A percentile compares a stretch with the other conserved stretches of the same genome.
phyloP scores from a whole-genome alignment of 1,140 invertebrate genomes.

The Metaphire vulgaris region DNA sequence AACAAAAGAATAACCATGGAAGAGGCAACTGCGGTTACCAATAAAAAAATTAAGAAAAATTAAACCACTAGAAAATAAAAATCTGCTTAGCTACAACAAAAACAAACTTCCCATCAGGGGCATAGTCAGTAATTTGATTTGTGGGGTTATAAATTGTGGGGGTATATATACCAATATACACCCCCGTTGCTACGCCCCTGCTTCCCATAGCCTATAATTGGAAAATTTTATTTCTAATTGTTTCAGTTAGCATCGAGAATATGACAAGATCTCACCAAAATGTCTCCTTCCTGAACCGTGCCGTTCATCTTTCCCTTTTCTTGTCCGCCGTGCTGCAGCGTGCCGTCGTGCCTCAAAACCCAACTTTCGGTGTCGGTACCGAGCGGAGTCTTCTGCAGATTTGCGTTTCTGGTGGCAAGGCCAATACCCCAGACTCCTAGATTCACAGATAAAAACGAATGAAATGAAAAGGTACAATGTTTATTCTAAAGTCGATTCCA shows the following conservation, averaged over 20 bases:
- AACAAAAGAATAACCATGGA: too few species aligned
- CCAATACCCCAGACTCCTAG: conserved; percentile 83
- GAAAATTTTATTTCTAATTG: too few species aligned
- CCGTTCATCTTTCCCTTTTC: conserved; percentile 65
- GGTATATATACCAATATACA: too few species aligned
- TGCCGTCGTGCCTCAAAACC: conserved; percentile 83
- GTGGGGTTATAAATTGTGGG: too few species aligned
- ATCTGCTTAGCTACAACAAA: background rate
- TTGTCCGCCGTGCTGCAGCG: conserved; percentile 73
- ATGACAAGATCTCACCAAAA: conserved; percentile 68
- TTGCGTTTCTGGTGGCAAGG: conserved; percentile 75
- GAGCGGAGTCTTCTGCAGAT: conserved; percentile 75
- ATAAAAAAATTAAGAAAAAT: background rate
- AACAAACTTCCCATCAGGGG: too few species aligned
- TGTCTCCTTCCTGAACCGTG: conserved; percentile 79
- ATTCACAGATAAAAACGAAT: conserved; percentile 29
- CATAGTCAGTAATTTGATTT: too few species aligned
- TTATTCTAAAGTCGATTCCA: background rate
- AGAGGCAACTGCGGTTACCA: too few species aligned
- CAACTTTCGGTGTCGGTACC: conserved; percentile 84
- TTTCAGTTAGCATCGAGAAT: too few species aligned
- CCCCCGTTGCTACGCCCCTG: too few species aligned
- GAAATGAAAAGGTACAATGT: background rate
- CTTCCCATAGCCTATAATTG: too few species aligned
- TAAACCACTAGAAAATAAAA: background rate